A percentile compares a stretch with the other conserved stretches of the same genome.
These are phyloP conservation scores for Ceratoteleas bidentatus DNA, from an alignment of 1,140 invertebrate genomes.

Conservation along the genomic window DNA sequence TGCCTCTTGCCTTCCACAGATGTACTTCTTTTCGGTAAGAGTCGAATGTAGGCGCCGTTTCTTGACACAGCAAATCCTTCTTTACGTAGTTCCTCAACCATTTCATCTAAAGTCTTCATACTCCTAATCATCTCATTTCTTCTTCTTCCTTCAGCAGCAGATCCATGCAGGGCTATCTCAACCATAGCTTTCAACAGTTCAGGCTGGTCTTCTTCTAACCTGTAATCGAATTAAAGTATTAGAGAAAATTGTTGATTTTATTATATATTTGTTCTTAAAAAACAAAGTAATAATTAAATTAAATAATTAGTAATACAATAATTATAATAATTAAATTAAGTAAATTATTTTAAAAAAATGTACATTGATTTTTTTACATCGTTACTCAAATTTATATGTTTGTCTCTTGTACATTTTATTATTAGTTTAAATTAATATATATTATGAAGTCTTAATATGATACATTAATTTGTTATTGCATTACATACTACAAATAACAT, in stretches of 20 bases:
- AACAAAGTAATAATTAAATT: background rate
- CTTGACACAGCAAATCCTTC: constrained; percentile 3
- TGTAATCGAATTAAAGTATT: background rate
- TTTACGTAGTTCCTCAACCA: constrained; percentile 6
- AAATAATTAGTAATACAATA: background rate
- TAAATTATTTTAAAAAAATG: background rate
- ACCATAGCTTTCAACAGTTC: constrained; percentile 3
- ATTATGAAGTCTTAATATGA: constrained; percentile 1
- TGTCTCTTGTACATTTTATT: background rate
- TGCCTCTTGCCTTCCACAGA: constrained; percentile 38
- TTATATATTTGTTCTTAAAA: background rate
- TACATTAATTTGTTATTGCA: background rate
- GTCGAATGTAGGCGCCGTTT: constrained; percentile 37
- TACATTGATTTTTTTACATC: background rate
- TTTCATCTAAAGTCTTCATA: constrained; percentile 18
- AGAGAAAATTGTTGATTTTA: constrained; percentile 1
- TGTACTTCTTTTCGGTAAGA: constrained; percentile 68
- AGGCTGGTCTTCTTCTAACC: constrained; percentile 10
- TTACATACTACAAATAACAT: background rate
- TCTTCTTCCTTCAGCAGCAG: constrained; percentile 31
- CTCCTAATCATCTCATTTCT: constrained; percentile 23
- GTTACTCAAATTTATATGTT: background rate
- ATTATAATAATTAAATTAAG: background rate
- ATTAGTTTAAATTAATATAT: background rate
- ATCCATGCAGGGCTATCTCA: constrained; percentile 19